These are phyloP conservation scores for Cygnus atratus DNA, from an alignment of 2,113 vertebrate genomes.

Conservation along the genomic window DNA sequence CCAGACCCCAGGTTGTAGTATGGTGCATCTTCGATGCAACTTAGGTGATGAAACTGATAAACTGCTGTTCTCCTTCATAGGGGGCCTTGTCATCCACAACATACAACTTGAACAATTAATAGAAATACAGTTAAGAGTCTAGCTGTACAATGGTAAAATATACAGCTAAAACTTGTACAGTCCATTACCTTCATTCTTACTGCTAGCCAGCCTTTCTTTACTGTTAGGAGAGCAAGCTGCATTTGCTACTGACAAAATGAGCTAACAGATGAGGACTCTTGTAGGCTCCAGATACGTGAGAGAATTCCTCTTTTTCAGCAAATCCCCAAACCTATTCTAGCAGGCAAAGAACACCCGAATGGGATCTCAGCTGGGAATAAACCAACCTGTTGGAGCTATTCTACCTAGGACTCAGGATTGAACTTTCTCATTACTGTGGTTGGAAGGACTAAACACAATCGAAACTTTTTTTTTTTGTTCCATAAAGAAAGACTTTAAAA, in stretches of 20 bases:
- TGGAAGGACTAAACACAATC: slow-evolving; percentile 23
- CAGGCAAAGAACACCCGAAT: not conserved
- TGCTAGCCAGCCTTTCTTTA: slow-evolving; percentile 25
- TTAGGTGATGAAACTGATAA: not conserved
- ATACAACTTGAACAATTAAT: not conserved
- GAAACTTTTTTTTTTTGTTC: not conserved
- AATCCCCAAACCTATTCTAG: not conserved
- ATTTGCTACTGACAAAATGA: slow-evolving; percentile 44
- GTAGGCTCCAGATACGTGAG: not conserved
- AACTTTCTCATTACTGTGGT: not conserved
- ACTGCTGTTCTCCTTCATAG: not conserved
- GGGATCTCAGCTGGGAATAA: not conserved
- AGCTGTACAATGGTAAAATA: not conserved
- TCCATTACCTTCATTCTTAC: not conserved
- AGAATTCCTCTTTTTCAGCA: not conserved
- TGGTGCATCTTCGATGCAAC: not conserved
- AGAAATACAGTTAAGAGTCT: not conserved
- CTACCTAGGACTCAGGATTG: not conserved
- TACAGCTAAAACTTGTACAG: not conserved
- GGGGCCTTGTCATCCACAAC: not conserved
- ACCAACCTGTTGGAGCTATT: not conserved
- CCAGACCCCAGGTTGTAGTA: not conserved
- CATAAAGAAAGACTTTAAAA: slow-evolving; percentile 3
- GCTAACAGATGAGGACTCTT: not conserved
- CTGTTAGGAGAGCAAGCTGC: slow-evolving; percentile 1